These are phyloP conservation scores for Glandiceps talaboti DNA, from an alignment of 53 echinoderm and acorn worm species.

Conservation along the genomic window DNA sequence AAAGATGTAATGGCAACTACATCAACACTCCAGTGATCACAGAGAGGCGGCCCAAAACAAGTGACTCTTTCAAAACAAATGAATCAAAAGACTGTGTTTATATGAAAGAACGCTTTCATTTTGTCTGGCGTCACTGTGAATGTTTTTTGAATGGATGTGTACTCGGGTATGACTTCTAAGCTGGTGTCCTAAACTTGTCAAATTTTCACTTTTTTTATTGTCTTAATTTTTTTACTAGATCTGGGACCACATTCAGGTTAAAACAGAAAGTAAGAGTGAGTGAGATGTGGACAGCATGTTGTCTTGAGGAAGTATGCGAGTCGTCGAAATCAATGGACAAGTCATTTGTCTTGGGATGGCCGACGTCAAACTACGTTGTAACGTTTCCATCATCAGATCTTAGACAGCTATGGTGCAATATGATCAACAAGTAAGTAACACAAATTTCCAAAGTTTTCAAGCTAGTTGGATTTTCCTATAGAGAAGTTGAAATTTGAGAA, in stretches of 20 bases:
- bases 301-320: conserved; percentile 82
- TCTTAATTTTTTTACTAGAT: conserved; percentile 78
- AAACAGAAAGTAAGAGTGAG: conserved; percentile 68
- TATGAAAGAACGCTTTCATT: neutral
- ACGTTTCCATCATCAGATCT: conserved; percentile 61
- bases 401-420: conserved; percentile 79
- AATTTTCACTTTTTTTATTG: neutral
- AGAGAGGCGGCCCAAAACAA: too few relatives aligned
- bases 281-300: conserved; percentile 84
- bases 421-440: conserved; percentile 85
- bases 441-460: too few relatives aligned
- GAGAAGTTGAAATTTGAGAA: too few relatives aligned
- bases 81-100: neutral
- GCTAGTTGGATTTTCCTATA: too few relatives aligned
- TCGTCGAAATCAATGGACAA: conserved; percentile 48
- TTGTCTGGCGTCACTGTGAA: too few relatives aligned
- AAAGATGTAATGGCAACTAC: too few relatives aligned
- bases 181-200: neutral
- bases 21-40: too few relatives aligned
- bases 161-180: too few relatives aligned
- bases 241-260: conserved; percentile 59
- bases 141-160: too few relatives aligned
- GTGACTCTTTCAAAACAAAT: neutral
- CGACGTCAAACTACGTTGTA: conserved; percentile 70
- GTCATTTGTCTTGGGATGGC: conserved; percentile 97